Percentiles rank a stretch among this genome's conserved stretches.
Conservation (phyloP, 2,888 invertebrate species). For the Tineola bisselliella region DNA sequence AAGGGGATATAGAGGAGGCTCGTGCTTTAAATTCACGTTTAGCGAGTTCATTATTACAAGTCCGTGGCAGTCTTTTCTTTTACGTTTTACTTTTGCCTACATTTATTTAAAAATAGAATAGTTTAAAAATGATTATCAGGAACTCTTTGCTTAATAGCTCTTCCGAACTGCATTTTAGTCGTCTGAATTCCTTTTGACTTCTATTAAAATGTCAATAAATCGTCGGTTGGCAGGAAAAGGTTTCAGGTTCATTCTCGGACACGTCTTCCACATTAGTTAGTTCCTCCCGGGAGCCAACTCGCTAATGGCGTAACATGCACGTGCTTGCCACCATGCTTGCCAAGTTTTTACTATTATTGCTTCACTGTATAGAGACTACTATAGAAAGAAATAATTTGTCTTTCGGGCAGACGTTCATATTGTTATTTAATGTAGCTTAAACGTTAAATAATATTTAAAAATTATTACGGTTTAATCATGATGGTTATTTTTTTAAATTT, state of each 20-base stretch:
- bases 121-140: background rate
- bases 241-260: constrained; percentile 21
- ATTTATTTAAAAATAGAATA: background rate
- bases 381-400: background rate
- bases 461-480: no score
- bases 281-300: constrained; percentile 25
- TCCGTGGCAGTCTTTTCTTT: no score
- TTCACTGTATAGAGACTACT: background rate
- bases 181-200: constrained; percentile 3
- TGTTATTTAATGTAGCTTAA: no score
- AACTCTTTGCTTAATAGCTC: background rate
- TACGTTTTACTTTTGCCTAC: no score
- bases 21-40: no score
- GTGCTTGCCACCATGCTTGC: constrained; percentile 23
- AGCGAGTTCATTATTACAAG: no score
- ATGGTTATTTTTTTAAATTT: no score
- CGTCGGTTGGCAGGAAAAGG: background rate
- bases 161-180: background rate
- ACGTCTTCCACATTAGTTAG: constrained; percentile 40
- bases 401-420: no score
- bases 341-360: constrained; percentile 9
- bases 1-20: no score
- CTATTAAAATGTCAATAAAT: constrained; percentile 8
- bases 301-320: constrained; percentile 36
- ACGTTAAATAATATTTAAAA: no score